A percentile compares a stretch with the other conserved stretches of the same genome.
phyloP scores from a whole-genome alignment of 2,113 vertebrate species.

The Ellobius talpinus region DNA sequence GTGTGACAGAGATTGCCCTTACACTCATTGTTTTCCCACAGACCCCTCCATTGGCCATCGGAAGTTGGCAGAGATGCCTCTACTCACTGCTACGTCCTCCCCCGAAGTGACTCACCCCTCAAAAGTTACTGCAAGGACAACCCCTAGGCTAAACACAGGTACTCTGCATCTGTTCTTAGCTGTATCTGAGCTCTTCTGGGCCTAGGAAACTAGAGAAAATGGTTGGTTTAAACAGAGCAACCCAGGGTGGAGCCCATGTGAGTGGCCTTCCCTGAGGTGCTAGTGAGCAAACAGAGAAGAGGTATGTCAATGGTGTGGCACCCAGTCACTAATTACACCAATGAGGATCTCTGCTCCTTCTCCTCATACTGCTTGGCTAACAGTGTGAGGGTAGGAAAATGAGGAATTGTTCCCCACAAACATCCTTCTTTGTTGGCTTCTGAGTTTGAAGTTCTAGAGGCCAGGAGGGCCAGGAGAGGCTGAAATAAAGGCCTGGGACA shows the following conservation, averaged over 20 bases:
- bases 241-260: background rate
- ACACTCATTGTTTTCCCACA: background rate
- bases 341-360: rapidly evolving
- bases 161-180: background rate
- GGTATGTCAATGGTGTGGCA: background rate
- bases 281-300: background rate
- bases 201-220: background rate
- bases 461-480: background rate
- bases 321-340: background rate
- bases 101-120: background rate
- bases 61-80: background rate
- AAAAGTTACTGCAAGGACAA: background rate
- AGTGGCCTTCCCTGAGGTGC: background rate
- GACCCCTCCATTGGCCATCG: slow-evolving; percentile 23
- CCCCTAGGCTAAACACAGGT: background rate
- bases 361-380: background rate
- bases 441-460: background rate
- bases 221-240: too few relatives aligned
- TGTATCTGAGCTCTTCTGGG: background rate
- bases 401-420: background rate
- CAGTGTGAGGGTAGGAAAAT: background rate
- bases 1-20: background rate
- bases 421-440: background rate
- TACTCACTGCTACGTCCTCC: rapidly evolving
- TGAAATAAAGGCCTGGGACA: background rate